phyloP scores from a whole-genome alignment of 2,113 vertebrate genomes.

The Peucedramus taeniatus region DNA sequence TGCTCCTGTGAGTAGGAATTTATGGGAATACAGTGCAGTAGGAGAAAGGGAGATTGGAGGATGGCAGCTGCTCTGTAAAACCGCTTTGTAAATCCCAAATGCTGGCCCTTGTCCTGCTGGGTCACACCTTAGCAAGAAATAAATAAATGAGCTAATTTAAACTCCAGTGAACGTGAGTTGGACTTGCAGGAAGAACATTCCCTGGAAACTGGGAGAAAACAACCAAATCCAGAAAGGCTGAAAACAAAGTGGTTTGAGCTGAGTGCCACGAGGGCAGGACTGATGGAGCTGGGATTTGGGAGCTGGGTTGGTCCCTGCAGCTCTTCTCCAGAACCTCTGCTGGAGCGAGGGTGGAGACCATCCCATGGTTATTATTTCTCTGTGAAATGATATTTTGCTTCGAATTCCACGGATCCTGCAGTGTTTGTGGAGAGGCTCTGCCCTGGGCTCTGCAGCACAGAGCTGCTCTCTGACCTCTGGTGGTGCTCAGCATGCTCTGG shows the following conservation, averaged over 20 bases:
- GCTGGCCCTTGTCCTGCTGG: not conserved
- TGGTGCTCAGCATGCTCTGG: not conserved
- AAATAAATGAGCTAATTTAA: not conserved
- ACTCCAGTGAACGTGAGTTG: accelerated
- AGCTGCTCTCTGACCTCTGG: not conserved
- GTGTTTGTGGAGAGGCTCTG: not conserved
- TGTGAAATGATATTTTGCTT: not conserved
- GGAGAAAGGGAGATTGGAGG: not conserved
- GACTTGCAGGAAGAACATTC: not conserved
- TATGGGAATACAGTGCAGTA: accelerated
- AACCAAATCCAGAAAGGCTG: not conserved
- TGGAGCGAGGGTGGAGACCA: not conserved
- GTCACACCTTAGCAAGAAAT: not conserved
- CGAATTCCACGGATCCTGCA: not conserved
- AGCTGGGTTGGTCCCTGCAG: not conserved
- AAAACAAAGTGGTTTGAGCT: not conserved
- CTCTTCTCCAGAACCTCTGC: accelerated
- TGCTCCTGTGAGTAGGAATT: not conserved
- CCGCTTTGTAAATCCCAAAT: not conserved
- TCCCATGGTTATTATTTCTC: accelerated
- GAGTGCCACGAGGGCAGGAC: not conserved
- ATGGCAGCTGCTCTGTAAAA: not conserved
- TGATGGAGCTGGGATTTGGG: not conserved
- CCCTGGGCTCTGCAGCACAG: not conserved
- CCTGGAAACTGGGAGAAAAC: not conserved